Conservation (phyloP, 2,888 invertebrate genomes). For the Pseudococcus viburni region DNA sequence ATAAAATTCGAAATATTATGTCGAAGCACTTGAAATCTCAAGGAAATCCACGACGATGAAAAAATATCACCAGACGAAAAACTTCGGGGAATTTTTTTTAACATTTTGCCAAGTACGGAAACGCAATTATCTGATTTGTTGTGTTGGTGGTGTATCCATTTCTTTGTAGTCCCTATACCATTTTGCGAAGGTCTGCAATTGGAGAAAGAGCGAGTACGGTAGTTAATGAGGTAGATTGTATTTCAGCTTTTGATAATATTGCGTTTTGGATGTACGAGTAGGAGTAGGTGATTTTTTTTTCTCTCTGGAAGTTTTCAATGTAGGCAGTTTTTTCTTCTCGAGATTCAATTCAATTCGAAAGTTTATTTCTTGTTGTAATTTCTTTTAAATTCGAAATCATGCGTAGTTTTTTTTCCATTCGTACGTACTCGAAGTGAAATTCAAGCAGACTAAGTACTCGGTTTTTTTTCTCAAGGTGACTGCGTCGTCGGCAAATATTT, state of each 20-base stretch:
- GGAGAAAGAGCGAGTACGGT: not conserved
- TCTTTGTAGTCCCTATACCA: not conserved
- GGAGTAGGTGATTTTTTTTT: not conserved
- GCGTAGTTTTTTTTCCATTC: not conserved
- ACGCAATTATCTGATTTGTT: slow-evolving; percentile 3
- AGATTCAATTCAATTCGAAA: not conserved
- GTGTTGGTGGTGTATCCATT: not conserved
- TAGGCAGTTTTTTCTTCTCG: not conserved
- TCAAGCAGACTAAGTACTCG: not conserved
- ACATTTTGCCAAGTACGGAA: not conserved
- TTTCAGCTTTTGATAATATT: not conserved
- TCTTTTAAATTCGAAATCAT: not conserved
- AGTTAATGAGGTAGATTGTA: not conserved
- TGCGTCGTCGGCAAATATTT: not conserved
- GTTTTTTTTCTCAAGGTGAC: not conserved
- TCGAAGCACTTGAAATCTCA: not conserved
- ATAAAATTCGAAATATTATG: not conserved
- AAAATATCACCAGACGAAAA: slow-evolving; percentile 8
- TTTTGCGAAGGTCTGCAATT: not conserved
- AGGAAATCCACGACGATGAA: not conserved
- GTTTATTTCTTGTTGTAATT: not conserved
- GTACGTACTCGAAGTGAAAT: not conserved
- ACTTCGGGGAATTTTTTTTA: not conserved
- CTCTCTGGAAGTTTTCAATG: not conserved
- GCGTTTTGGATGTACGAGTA: not conserved